Percentiles rank a stretch among this genome's conserved stretches.
These are phyloP conservation scores for Drosophila teissieri DNA, from an alignment of 1,140 invertebrate genomes.

Conservation along the genomic window DNA sequence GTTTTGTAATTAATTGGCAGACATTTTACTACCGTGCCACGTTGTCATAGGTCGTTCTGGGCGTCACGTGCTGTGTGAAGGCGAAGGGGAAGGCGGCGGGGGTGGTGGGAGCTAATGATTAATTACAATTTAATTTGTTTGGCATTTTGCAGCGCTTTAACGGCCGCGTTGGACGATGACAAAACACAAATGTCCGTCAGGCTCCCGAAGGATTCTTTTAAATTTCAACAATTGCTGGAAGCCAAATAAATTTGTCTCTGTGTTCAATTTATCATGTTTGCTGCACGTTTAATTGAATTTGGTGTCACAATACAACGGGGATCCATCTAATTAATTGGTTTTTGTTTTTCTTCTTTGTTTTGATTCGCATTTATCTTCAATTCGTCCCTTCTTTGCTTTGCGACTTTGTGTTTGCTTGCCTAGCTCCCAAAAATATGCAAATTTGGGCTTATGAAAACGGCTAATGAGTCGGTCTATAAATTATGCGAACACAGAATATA, in stretches of 20 bases:
- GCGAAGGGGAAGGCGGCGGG: background rate
- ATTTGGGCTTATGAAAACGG: constrained; percentile 53
- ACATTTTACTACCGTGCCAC: constrained; percentile 62
- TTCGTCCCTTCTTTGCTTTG: constrained; percentile 8
- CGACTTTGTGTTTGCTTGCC: constrained; percentile 39
- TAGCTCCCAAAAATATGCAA: constrained; percentile 58
- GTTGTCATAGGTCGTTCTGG: constrained; percentile 70
- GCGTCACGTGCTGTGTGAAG: constrained; percentile 48
- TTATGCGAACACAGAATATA: background rate
- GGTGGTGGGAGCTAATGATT: constrained; percentile 63
- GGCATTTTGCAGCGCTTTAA: constrained; percentile 45
- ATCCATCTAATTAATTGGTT: constrained; percentile 70
- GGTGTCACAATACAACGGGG: constrained; percentile 5
- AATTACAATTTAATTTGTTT: constrained; percentile 83
- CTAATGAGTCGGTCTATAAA: constrained; percentile 43
- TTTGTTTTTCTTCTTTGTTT: constrained; percentile 33
- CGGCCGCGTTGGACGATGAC: constrained; percentile 15
- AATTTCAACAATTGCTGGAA: constrained; percentile 26
- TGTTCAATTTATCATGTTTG: constrained; percentile 22
- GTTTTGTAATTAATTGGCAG: constrained; percentile 76
- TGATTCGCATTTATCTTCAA: constrained; percentile 48
- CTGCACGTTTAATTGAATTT: constrained; percentile 32
- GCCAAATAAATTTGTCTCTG: constrained; percentile 13
- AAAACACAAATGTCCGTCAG: constrained; percentile 2
- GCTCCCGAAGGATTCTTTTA: constrained; percentile 15